These are phyloP conservation scores for Tadarida brasiliensis DNA, from an alignment of 2,797 vertebrate genomes.

Conservation along the genomic window DNA sequence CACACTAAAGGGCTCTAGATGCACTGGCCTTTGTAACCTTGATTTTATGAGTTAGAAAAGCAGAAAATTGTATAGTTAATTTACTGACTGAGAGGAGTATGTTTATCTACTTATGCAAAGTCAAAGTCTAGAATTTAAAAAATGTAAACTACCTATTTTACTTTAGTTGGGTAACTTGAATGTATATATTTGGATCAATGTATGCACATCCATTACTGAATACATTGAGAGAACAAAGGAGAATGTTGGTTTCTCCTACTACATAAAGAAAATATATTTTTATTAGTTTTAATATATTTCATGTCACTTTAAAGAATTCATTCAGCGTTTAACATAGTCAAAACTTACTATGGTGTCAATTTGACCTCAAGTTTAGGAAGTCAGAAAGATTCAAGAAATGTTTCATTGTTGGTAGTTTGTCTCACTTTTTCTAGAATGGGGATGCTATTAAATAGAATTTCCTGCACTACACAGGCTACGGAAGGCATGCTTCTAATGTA, in stretches of 20 bases:
- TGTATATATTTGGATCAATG: not conserved
- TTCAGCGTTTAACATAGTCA: not conserved
- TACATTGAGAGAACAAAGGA: not conserved
- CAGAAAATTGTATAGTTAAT: not conserved
- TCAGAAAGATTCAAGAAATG: not conserved
- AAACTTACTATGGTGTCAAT: not conserved
- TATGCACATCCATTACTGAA: not conserved
- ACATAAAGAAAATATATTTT: not conserved
- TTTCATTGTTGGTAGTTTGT: not conserved
- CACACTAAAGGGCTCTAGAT: not conserved
- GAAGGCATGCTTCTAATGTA: slow-evolving; percentile 18
- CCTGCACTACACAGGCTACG: not conserved
- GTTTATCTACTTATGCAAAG: not conserved
- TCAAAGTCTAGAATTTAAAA: not conserved
- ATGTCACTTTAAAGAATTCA: not conserved
- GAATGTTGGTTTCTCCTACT: not conserved
- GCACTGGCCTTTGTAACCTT: not conserved
- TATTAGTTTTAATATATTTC: not conserved
- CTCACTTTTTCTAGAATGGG: not conserved
- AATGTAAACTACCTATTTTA: not conserved
- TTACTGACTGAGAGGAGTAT: not conserved
- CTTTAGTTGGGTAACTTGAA: not conserved
- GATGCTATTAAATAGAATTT: slow-evolving; percentile 30
- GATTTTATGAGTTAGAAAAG: not conserved
- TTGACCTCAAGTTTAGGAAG: not conserved